A percentile compares a stretch with the other conserved stretches of the same genome.
Evolutionary conservation across 2,113 vertebrate genomes (phyloP).

Genomic region (Paratilapia polleni): DNA sequence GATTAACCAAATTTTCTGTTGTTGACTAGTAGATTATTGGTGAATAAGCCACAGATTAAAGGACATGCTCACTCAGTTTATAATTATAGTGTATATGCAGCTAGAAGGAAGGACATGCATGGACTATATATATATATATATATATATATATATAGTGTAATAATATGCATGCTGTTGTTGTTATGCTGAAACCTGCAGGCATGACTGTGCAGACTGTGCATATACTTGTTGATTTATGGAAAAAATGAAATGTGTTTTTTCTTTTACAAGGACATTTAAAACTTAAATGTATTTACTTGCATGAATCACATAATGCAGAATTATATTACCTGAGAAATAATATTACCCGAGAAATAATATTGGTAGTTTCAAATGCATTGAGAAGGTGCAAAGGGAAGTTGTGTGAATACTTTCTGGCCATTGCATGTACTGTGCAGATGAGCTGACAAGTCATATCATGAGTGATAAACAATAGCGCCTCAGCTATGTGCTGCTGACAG

Average conservation of each 20-base stretch:
- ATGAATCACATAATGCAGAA: background rate
- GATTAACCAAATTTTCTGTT: background rate
- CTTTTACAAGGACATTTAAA: background rate
- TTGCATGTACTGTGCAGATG: conserved; percentile 13
- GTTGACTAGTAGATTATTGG: background rate
- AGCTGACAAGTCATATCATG: conserved; percentile 44
- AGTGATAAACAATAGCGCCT: conserved; percentile 58
- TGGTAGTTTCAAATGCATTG: background rate
- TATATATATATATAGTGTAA: too few species aligned
- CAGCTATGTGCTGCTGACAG: conserved; percentile 45
- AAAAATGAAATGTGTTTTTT: background rate
- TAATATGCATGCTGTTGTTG: background rate
- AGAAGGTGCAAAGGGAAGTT: conserved; percentile 4
- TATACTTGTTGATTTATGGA: background rate
- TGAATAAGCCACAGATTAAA: background rate
- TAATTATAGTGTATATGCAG: background rate
- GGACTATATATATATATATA: too few species aligned
- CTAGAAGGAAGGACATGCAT: background rate
- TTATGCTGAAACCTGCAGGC: background rate
- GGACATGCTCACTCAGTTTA: background rate
- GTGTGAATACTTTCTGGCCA: conserved; percentile 21
- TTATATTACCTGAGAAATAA: background rate
- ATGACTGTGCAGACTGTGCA: background rate
- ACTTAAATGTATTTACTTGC: background rate
- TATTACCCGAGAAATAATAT: background rate